Evolutionary conservation across 64 coral and sea anemone genomes (phyloP).

Genomic region (Cladopsammia gracilis): DNA sequence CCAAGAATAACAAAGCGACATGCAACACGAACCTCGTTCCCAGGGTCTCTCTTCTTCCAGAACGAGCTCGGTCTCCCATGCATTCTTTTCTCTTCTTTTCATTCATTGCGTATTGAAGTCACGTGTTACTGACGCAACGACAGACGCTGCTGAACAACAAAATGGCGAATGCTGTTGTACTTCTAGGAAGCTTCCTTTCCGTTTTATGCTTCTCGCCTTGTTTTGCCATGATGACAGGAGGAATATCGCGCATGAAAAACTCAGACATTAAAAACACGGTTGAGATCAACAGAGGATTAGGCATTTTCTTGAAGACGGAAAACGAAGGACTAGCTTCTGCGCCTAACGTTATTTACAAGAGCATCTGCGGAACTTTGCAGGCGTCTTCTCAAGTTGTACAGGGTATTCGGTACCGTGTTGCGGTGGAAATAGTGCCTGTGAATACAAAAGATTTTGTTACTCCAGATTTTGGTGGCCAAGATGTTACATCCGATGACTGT

Average conservation of each 20-base stretch:
- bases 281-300: neutral
- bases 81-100: too few relatives aligned
- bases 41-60: too few relatives aligned
- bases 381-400: constrained; percentile 41
- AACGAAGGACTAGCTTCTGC: neutral
- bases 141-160: neutral
- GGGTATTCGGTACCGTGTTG: constrained; percentile 25
- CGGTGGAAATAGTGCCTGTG: neutral
- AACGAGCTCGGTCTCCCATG: too few relatives aligned
- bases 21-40: too few relatives aligned
- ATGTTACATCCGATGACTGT: neutral
- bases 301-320: neutral
- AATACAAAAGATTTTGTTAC: neutral
- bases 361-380: neutral
- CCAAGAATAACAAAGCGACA: too few relatives aligned
- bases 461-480: too few relatives aligned
- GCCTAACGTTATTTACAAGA: neutral
- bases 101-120: too few relatives aligned
- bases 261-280: neutral
- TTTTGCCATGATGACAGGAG: neutral
- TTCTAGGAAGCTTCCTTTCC: neutral
- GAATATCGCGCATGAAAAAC: neutral
- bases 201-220: neutral
- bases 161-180: neutral
- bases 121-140: too few relatives aligned